Evolutionary conservation across 30 jellyfish, hydroid and myxozoan species (phyloP), one percentile per base, ranked within the genome.

Genomic region (Sanderia malayensis): DNA sequence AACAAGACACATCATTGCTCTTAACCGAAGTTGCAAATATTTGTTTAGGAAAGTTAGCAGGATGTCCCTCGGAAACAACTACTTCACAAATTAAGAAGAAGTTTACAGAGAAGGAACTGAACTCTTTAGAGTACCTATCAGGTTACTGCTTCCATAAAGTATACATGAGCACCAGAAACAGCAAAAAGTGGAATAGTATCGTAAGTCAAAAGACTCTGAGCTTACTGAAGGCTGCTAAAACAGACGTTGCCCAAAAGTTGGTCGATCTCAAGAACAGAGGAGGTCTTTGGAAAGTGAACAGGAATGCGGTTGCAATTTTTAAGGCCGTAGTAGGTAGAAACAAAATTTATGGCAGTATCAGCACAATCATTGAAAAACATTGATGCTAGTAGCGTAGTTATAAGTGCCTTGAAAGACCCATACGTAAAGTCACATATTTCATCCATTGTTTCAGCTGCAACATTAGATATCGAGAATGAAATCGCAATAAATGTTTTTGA

Each of bases 281-380:
- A 41, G 79, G 63, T 1, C 66, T 37, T 41, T 66, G 79, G 79
- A 66, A 66, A 29, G 79, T 66, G 19, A 66, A 66, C 63, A 6
- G 31, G 34, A 22, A 66, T 66, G 79, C 61, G 32, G 62, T 66
- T 1, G 15, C 24, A 24, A 21, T 66, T 3, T 66, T 66, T 37
- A 66, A 41, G 31, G 60, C n/a, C n/a, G n/a, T n/a, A n/a, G n/a
- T n/a, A 66, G 33, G 79, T 26, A 34, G 79, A 66, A n/a, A 66
- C 37, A 10, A 22, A 66, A 1, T 66, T 66, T 37, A 10, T 18
- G 23, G 31, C 32, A 29, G 62, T 15, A 30, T 61, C 45, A 30
- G 49, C 1, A 26, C 44, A 22, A 13, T 61, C 74, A 19, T 61
- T 61, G 74, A 26, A 29, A 61, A 26, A 30, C 21, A 61, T 61